Percentiles rank a stretch among this genome's conserved stretches.
Evolutionary conservation across 2,888 invertebrate species (phyloP).

Genomic region (Cantharis rufa): DNA sequence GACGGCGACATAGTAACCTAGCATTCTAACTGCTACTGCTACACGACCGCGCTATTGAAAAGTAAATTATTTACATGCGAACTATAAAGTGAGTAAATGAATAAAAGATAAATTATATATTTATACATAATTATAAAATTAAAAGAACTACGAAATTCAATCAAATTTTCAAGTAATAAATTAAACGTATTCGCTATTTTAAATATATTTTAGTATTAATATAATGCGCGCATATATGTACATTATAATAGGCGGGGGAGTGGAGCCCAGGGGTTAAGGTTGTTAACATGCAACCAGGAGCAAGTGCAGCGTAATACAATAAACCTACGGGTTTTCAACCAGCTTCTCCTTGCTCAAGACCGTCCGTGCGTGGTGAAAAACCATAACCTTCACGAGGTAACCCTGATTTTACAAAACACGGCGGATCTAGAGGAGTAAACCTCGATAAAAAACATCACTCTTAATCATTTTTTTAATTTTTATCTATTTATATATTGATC

Average conservation of each 20-base stretch:
- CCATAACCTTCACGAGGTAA: conserved; percentile 1
- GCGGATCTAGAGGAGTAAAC: conserved; percentile 2
- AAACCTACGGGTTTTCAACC: background rate
- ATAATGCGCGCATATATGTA: too few species aligned
- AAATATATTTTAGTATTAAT: too few species aligned
- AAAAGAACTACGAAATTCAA: background rate
- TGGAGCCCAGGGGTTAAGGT: conserved; percentile 1
- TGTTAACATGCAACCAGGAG: background rate
- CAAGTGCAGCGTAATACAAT: conserved; percentile 1
- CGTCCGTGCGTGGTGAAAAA: background rate
- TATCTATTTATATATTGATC: background rate
- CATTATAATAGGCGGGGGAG: background rate
- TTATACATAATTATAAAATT: too few species aligned
- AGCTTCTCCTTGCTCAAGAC: conserved; percentile 2
- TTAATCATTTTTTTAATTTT: too few species aligned
- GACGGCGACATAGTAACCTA: too few species aligned
- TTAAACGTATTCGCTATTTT: background rate
- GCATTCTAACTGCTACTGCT: too few species aligned
- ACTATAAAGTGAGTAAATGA: too few species aligned
- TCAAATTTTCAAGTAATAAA: background rate
- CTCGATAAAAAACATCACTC: background rate
- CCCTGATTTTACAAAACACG: conserved; percentile 3
- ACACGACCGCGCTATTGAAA: too few species aligned
- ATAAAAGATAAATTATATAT: too few species aligned
- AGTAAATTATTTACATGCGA: too few species aligned